These are phyloP conservation scores for Callopanchax toddi DNA, from an alignment of 2,113 vertebrate species.

Conservation along the genomic window DNA sequence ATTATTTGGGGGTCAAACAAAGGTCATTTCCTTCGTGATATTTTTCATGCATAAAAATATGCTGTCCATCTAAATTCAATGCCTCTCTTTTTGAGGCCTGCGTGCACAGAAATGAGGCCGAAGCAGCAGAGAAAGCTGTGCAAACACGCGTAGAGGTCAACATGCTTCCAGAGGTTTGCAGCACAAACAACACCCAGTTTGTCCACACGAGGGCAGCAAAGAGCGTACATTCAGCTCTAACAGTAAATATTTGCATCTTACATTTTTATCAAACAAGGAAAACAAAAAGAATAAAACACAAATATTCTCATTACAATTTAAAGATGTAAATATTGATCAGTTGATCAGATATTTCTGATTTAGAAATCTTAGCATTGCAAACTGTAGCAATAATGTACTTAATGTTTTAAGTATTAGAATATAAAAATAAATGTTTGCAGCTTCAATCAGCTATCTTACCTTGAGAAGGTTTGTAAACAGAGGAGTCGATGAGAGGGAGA, in stretches of 20 bases:
- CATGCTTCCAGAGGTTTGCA: background rate
- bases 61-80: background rate
- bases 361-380: too few relatives aligned
- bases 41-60: background rate
- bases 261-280: constrained; percentile 37
- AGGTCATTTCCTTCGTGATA: background rate
- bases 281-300: constrained; percentile 2
- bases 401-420: background rate
- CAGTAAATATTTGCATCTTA: constrained; percentile 6
- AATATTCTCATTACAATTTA: background rate
- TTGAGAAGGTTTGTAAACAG: constrained; percentile 37
- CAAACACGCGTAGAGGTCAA: constrained; percentile 8
- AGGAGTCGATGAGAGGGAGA: constrained; percentile 55
- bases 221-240: constrained; percentile 24
- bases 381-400: too few relatives aligned
- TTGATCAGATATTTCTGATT: too few relatives aligned
- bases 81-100: background rate
- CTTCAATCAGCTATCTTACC: constrained; percentile 38
- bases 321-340: too few relatives aligned
- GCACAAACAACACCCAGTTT: background rate
- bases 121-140: background rate
- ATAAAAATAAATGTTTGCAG: background rate
- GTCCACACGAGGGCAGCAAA: constrained; percentile 73
- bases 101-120: background rate
- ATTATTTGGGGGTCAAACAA: background rate